Percentiles rank a stretch among this genome's conserved stretches.
These are phyloP conservation scores for Hyperoplus lanceolatus DNA, from an alignment of 2,797 vertebrate genomes.

Conservation along the genomic window DNA sequence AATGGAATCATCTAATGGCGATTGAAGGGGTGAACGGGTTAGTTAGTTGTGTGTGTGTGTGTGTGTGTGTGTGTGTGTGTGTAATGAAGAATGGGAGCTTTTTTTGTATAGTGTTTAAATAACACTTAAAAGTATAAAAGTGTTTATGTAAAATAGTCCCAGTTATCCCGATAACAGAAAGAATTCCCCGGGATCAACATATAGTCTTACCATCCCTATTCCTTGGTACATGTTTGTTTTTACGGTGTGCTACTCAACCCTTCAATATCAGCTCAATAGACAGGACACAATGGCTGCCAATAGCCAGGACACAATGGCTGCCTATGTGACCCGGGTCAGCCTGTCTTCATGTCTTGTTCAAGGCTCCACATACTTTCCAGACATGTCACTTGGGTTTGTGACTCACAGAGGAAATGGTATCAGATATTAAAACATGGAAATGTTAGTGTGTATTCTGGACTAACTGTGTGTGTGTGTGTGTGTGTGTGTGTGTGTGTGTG, in stretches of 20 bases:
- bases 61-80: too few relatives aligned
- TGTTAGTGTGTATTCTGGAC: constrained; percentile 14
- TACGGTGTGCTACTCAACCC: neutral
- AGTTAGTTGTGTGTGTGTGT: too few relatives aligned
- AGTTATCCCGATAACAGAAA: neutral
- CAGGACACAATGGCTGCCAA: constrained; percentile 7
- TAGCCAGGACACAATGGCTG: too few relatives aligned
- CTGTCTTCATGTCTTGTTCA: constrained; percentile 42
- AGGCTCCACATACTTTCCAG: constrained; percentile 54
- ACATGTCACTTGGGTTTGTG: constrained; percentile 52
- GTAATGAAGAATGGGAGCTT: too few relatives aligned
- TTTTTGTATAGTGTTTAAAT: too few relatives aligned
- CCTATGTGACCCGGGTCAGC: constrained; percentile 41
- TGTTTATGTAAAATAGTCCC: too few relatives aligned
- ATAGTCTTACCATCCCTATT: too few relatives aligned
- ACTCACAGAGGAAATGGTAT: constrained; percentile 51
- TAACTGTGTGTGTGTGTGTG: constrained; percentile 1
- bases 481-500: too few relatives aligned
- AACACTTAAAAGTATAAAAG: too few relatives aligned
- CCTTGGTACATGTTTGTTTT: neutral
- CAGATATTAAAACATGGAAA: constrained; percentile 69
- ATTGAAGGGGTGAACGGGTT: too few relatives aligned
- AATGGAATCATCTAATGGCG: too few relatives aligned
- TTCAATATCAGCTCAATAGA: neutral
- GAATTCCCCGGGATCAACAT: neutral